These are phyloP conservation scores for Laticauda laticaudata DNA, from an alignment of 2,113 vertebrate genomes.

Conservation along the genomic window DNA sequence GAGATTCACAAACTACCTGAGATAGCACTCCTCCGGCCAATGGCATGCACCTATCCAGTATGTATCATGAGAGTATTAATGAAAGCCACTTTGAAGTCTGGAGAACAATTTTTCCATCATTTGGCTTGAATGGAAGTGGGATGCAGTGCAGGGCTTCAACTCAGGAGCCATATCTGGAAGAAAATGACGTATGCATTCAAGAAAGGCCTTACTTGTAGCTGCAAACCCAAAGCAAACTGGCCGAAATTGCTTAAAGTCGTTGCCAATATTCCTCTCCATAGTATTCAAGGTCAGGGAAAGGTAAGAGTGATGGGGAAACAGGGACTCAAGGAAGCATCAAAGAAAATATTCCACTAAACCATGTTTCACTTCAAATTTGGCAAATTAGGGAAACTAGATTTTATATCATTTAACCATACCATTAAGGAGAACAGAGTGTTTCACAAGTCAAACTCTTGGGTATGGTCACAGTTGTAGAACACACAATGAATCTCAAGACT, in stretches of 20 bases:
- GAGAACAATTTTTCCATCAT: not conserved
- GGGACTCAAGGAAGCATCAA: not conserved
- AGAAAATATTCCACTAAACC: not conserved
- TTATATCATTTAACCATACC: not conserved
- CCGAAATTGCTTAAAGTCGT: not conserved
- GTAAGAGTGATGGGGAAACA: not conserved
- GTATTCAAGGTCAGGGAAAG: not conserved
- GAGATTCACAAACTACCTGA: not conserved
- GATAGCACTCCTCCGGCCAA: not conserved
- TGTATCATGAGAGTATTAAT: not conserved
- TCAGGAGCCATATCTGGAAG: not conserved
- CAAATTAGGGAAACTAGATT: not conserved
- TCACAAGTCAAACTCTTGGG: not conserved
- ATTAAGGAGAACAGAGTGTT: not conserved
- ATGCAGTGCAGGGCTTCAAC: not conserved
- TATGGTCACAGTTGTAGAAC: not conserved
- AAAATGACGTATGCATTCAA: not conserved
- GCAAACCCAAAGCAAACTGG: not conserved
- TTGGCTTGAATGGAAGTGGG: not conserved
- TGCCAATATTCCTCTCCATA: not conserved
- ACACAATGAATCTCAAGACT: not conserved
- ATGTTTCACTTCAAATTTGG: not conserved
- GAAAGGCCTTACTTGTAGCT: not conserved
- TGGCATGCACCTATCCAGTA: not conserved
- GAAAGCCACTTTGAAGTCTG: not conserved